phyloP scores from a whole-genome alignment of 2,113 vertebrate species.

The Pterocles orientalis region DNA sequence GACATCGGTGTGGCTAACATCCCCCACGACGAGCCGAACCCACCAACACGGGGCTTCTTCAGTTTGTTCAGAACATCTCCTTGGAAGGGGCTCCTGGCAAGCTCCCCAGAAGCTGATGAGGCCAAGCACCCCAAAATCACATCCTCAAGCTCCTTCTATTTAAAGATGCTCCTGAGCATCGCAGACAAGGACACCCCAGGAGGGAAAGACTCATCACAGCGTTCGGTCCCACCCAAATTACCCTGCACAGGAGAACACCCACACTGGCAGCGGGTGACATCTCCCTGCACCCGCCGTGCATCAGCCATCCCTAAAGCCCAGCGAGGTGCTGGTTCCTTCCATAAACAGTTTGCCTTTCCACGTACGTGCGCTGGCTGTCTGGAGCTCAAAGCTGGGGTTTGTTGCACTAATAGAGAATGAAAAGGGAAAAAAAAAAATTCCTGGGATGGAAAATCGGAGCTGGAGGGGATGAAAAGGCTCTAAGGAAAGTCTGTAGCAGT shows the following conservation, averaged over 20 bases:
- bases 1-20: accelerated
- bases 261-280: too few species aligned
- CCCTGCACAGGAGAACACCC: background rate
- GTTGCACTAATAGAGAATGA: background rate
- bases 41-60: background rate
- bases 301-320: background rate
- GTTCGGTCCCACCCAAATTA: background rate
- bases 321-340: background rate
- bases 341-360: background rate
- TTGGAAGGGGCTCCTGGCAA: background rate
- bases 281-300: background rate
- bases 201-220: background rate
- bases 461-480: background rate
- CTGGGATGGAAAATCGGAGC: background rate
- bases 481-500: background rate
- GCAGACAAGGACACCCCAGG: accelerated
- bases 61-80: background rate
- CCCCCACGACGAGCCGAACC: background rate
- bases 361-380: accelerated
- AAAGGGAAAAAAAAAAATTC: background rate
- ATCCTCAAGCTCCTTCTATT: background rate
- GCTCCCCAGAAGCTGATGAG: background rate
- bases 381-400: background rate
- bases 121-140: background rate
- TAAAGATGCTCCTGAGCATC: background rate